A percentile compares a stretch with the other conserved stretches of the same genome.
Conservation (phyloP, 2,888 invertebrate genomes). For the Pandemis cinnamomeana region DNA sequence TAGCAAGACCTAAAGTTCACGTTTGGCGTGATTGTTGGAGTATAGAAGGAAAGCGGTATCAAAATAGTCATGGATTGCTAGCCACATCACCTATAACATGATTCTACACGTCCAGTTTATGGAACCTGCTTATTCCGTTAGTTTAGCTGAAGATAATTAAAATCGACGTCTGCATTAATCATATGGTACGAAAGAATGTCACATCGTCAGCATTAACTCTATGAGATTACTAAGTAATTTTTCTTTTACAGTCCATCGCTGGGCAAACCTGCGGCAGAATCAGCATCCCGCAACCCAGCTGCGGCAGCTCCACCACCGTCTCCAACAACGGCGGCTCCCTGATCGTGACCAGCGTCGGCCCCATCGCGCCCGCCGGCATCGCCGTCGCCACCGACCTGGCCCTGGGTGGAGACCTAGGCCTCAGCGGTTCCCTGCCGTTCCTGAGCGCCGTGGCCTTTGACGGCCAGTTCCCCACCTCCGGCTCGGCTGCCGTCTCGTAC, state of each 20-base stretch:
- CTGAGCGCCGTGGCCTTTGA: slow-evolving; percentile 15
- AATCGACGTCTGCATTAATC: too few relatives aligned
- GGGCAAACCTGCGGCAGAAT: slow-evolving; percentile 46
- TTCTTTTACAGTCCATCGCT: slow-evolving; percentile 19
- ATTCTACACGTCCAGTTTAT: too few relatives aligned
- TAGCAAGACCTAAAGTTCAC: too few relatives aligned
- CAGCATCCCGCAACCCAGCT: slow-evolving; percentile 42
- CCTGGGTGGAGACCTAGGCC: neutral
- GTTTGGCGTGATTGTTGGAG: too few relatives aligned
- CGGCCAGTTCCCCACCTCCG: slow-evolving; percentile 20
- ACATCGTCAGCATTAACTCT: neutral
- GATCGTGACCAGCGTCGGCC: slow-evolving; percentile 46
- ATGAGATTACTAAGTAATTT: neutral
- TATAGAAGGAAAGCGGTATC: too few relatives aligned
- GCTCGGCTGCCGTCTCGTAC: slow-evolving; percentile 12
- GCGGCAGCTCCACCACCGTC: slow-evolving; percentile 10
- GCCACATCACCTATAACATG: too few relatives aligned
- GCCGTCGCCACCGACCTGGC: slow-evolving; percentile 46
- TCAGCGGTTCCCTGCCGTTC: slow-evolving; percentile 22
- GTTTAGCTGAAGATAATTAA: too few relatives aligned
- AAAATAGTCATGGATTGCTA: too few relatives aligned
- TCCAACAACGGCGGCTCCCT: slow-evolving; percentile 7
- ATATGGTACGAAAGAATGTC: too few relatives aligned
- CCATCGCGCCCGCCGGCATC: slow-evolving; percentile 45
- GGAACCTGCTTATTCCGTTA: too few relatives aligned